Conservation (phyloP, 1,140 invertebrate genomes). For the Pseudoatta argentina region DNA sequence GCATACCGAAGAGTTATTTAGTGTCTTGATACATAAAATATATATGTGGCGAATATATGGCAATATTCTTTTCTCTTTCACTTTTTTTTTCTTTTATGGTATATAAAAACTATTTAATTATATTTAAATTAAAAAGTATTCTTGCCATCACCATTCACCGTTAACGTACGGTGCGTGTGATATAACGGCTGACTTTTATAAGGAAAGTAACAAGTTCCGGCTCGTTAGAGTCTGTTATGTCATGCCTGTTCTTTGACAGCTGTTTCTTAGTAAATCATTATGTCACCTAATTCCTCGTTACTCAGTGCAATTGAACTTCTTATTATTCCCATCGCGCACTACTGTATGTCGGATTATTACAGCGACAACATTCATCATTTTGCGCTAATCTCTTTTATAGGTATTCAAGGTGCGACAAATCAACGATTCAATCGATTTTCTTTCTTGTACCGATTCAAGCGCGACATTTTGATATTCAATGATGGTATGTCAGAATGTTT, state of each 20-base stretch:
- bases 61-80: not conserved
- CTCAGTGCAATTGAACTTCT: not conserved
- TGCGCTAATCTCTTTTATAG: not conserved
- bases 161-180: constrained; percentile 13
- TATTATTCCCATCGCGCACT: constrained; percentile 11
- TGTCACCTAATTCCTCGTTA: constrained; percentile 53
- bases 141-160: not conserved
- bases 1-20: not conserved
- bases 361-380: not conserved
- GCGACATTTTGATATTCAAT: constrained; percentile 21
- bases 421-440: not conserved
- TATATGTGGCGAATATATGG: not conserved
- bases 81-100: not conserved
- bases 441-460: not conserved
- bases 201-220: constrained; percentile 43
- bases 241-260: constrained; percentile 40
- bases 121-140: not conserved
- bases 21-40: not conserved
- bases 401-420: not conserved
- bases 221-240: constrained; percentile 46
- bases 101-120: constrained; percentile 14
- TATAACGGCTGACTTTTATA: constrained; percentile 21
- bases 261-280: constrained; percentile 56
- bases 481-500: constrained; percentile 26
- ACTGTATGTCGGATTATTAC: constrained; percentile 16